Conservation (phyloP, 2,113 vertebrate species). For the Neopipo cinnamomea region DNA sequence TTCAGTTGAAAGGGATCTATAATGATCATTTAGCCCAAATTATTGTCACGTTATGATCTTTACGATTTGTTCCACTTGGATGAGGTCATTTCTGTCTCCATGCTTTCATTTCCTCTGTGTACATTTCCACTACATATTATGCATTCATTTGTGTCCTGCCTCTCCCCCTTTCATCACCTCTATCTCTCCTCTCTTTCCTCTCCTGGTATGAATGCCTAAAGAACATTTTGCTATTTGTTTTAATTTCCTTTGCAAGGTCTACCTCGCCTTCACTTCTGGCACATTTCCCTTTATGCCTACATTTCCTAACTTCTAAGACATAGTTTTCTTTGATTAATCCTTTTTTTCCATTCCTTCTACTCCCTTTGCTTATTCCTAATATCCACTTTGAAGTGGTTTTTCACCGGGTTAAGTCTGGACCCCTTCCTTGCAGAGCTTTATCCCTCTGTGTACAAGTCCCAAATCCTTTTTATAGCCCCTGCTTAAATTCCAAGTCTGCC, state of each 20-base stretch:
- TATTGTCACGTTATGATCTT: neutral
- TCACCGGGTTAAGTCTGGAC: neutral
- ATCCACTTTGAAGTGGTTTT: slow-evolving; percentile 40
- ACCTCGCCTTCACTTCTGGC: slow-evolving; percentile 9
- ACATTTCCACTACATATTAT: slow-evolving; percentile 9
- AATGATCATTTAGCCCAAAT: neutral
- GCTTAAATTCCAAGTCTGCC: neutral
- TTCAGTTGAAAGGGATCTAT: neutral
- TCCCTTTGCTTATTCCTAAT: slow-evolving; percentile 17
- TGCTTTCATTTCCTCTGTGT: neutral
- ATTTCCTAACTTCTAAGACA: neutral
- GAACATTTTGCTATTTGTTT: slow-evolving; percentile 47
- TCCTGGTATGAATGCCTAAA: neutral
- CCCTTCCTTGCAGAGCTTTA: neutral
- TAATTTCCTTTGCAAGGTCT: slow-evolving; percentile 31
- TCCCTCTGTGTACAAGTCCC: neutral
- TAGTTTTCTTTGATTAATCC: slow-evolving; percentile 38
- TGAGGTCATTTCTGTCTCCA: slow-evolving; percentile 13
- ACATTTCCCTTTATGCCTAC: slow-evolving; percentile 24
- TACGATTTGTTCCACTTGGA: neutral
- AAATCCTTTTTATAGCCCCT: neutral
- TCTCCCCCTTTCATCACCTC: slow-evolving; percentile 3
- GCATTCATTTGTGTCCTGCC: neutral
- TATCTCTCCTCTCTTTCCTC: neutral
- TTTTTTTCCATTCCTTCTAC: slow-evolving; percentile 39